Percentiles rank a stretch among this genome's conserved stretches.
Evolutionary conservation across 2,113 vertebrate species (phyloP).

Genomic region (Centropus unirufus): DNA sequence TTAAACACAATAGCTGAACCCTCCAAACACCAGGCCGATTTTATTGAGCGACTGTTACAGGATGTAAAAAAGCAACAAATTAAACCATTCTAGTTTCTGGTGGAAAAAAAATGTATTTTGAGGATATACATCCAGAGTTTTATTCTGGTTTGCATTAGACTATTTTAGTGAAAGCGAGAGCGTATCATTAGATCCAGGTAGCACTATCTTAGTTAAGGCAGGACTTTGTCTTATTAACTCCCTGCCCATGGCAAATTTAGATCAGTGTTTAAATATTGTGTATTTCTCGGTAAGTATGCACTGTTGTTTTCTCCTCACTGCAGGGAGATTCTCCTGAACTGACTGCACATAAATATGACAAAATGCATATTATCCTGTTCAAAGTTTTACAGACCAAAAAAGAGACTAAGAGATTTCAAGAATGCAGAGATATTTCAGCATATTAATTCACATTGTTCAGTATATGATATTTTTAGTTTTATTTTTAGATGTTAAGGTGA

Average conservation of each 20-base stretch:
- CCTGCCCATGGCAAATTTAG: not conserved
- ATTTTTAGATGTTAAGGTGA: not conserved
- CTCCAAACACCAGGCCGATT: slow-evolving; percentile 4
- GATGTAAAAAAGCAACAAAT: slow-evolving; percentile 35
- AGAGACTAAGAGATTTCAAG: not conserved
- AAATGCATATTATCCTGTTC: not conserved
- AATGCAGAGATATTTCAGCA: not conserved
- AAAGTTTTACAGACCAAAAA: not conserved
- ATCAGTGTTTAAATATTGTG: not conserved
- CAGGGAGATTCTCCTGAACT: not conserved
- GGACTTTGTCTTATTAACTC: not conserved
- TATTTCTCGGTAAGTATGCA: not conserved
- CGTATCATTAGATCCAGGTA: slow-evolving; percentile 39
- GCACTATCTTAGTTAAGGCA: not conserved
- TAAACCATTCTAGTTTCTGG: slow-evolving; percentile 21
- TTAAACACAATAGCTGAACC: not conserved
- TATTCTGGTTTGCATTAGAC: slow-evolving; percentile 46
- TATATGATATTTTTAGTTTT: not conserved
- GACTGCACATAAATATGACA: not conserved
- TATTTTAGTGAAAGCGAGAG: slow-evolving; percentile 19
- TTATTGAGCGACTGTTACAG: slow-evolving; percentile 23
- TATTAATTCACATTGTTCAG: not conserved
- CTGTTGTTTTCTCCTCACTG: not conserved
- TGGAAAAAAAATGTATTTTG: slow-evolving; percentile 18
- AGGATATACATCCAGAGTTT: not conserved